Evolutionary conservation across 2,113 vertebrate genomes (phyloP), one percentile per base, ranked within the genome.

Genomic region (Trichomycterus rosablanca): DNA sequence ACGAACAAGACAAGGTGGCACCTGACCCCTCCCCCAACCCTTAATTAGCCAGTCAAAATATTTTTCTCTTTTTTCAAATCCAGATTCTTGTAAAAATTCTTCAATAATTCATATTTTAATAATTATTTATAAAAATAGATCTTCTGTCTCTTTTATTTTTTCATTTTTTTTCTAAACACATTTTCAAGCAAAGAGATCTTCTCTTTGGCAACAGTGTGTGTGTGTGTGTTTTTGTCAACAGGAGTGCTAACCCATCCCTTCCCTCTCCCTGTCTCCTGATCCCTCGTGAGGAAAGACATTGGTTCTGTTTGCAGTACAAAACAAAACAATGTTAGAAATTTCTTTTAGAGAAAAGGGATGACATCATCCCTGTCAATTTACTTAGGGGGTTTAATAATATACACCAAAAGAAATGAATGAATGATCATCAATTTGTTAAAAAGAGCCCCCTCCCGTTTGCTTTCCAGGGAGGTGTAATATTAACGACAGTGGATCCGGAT

Each of bases 51-150:
- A 97, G 96, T 97, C 96, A 97, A 98, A 98, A 98, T 98, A 98
- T 97, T 96, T 95, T 92, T 90, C 83, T 89, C 92, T 80, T 88
- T 98, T 97, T 94, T 97, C 95, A 97, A 98, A 98, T 98, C 95
- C 96, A 97, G 96, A 96, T 97, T 97, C 94, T 93, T 95, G 95
- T 98, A 98, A 97, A 98, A 98, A 97, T 98, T 97, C 93, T 95
- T 95, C 94, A 96, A 87, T 89, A 89, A 78, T 88, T 84, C 81
- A 86, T 86, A 80, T 87, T 87, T 88, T 85, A 88, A 87, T 89
- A 73, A 86, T 87, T 95, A 95, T 95, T 97, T 98, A 98, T 97
- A 98, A 97, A 98, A 97, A 97, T 98, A 97, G 95, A 97, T 97
- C 90, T 95, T 96, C 92, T 96, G 96, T 95, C 83, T 88, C 81